Base-by-base conservation (phyloP, 2,113 vertebrate genomes). In the Brachypteracias leptosomus region DNA sequence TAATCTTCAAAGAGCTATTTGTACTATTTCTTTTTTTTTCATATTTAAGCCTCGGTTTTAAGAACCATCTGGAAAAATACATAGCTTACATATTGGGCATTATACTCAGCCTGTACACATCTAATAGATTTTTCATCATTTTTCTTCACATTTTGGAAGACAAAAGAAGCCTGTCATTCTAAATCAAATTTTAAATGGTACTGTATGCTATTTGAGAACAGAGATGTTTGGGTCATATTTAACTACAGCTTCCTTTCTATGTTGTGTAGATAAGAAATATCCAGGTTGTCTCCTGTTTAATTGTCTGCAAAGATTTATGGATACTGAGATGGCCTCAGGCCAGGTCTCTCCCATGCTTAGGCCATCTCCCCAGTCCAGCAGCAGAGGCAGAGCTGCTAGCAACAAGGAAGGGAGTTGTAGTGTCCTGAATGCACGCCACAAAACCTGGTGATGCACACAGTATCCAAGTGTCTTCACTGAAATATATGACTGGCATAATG, bases 1-100 rank as follows among this genome's bases (percentile, higher is more conserved):
- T 96, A 96, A 96, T 87, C 94, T 96, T 98, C 96, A 98, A 97
- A 97, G 89, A 89, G 38, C 81, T 96, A 91, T 96, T 97, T 95
- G 85, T 96, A 96, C 81, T 93, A 93, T 95, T 96, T 95, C 84
- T 91, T 70, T 94, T 29, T 93, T 95, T 97, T 86, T 93, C 42
- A 8, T 94, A 96, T 95, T 97, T 97, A 96, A 98, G 70, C 35
- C 77, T 92, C 89, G 72, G 81, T 95, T 92, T 97, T 92, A 97
- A 97, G 92, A 97, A 95, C 22, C 46, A 95, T 65, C 63, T 82
- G 35, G 68, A 96, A 91, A 61, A 31, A 85, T 21, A 92, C 55
- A 59, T 13, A 85, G 13, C 11, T 71, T 75, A 72, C 11, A 62
- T 75, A 33, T 55, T 74, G 86, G 73, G 85, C 55, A 70, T 88